These are phyloP conservation scores for Drosophila nannoptera DNA, from an alignment of 1,140 invertebrate genomes.

Conservation along the genomic window DNA sequence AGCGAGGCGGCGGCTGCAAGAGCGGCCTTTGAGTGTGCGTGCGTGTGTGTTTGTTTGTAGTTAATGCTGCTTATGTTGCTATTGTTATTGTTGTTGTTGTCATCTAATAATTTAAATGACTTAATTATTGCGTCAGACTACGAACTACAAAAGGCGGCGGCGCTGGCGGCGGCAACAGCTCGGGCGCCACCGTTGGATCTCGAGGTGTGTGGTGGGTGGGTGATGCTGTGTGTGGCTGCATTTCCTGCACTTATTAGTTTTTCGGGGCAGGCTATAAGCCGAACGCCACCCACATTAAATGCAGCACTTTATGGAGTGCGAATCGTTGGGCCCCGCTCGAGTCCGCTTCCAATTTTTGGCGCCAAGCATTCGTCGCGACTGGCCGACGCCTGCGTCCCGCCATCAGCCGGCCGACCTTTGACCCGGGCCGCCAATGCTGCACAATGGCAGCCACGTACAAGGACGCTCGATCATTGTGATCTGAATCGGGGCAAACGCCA, in stretches of 20 bases:
- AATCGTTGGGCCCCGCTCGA: conserved; percentile 42
- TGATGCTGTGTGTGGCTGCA: conserved; percentile 51
- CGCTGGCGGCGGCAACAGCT: conserved; percentile 7
- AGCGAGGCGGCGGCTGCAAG: conserved; percentile 12
- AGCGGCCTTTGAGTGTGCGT: conserved; percentile 11
- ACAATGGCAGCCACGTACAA: conserved; percentile 53
- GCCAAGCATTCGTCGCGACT: conserved; percentile 54
- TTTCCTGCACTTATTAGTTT: conserved; percentile 55
- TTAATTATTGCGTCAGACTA: conserved; percentile 77
- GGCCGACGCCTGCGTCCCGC: conserved; percentile 41
- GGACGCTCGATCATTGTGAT: conserved; percentile 47
- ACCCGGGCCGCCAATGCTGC: conserved; percentile 51
- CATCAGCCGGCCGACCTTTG: conserved; percentile 64
- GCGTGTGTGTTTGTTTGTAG: conserved; percentile 26
- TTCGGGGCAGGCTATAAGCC: background rate
- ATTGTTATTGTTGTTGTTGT: conserved; percentile 53
- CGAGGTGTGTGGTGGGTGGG: background rate
- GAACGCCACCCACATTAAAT: conserved; percentile 45
- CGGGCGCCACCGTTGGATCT: conserved; percentile 38
- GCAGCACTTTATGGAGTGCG: conserved; percentile 74
- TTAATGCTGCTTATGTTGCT: conserved; percentile 1
- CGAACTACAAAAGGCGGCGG: conserved; percentile 57
- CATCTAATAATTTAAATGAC: conserved; percentile 77
- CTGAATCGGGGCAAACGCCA: conserved; percentile 51
- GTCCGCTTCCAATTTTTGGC: conserved; percentile 49